phyloP scores from a whole-genome alignment of 2,797 vertebrate species.

The Myripristis jacobus region DNA sequence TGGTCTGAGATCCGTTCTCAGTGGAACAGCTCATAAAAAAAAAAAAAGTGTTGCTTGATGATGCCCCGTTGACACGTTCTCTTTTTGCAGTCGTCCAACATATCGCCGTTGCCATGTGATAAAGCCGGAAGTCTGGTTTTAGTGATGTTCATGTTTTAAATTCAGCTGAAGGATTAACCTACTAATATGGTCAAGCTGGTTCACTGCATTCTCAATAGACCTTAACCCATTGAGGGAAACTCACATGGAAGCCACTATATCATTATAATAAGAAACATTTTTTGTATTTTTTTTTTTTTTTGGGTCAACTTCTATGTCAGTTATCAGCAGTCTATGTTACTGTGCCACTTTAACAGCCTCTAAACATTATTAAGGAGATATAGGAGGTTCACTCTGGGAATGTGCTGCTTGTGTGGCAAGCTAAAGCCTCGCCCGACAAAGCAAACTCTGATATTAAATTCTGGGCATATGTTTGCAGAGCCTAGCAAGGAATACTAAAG shows the following conservation, averaged over 20 bases:
- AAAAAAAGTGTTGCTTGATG: slow-evolving; percentile 11
- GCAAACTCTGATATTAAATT: slow-evolving; percentile 59
- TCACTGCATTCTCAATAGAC: slow-evolving; percentile 14
- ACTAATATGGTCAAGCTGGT: slow-evolving; percentile 27
- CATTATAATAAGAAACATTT: background rate
- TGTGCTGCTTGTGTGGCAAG: slow-evolving; percentile 36
- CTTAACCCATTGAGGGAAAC: slow-evolving; percentile 9
- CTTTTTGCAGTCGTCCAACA: slow-evolving; percentile 5
- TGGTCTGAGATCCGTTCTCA: background rate
- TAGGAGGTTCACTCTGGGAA: background rate
- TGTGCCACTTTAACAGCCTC: background rate
- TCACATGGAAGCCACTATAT: slow-evolving; percentile 3
- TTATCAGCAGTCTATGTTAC: background rate
- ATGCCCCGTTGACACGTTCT: slow-evolving; percentile 18
- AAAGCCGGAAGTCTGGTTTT: too few species aligned
- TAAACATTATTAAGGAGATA: slow-evolving; percentile 17
- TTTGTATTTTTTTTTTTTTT: background rate
- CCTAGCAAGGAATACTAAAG: slow-evolving; percentile 48
- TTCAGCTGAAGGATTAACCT: too few species aligned
- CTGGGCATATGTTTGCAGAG: slow-evolving; percentile 57
- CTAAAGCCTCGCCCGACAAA: slow-evolving; percentile 13
- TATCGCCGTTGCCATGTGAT: background rate
- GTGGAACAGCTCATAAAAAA: background rate
- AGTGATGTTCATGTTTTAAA: too few species aligned
- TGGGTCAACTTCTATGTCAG: background rate